Evolutionary conservation across 2,797 vertebrate species (phyloP).

Genomic region (Takifugu ocellatus): DNA sequence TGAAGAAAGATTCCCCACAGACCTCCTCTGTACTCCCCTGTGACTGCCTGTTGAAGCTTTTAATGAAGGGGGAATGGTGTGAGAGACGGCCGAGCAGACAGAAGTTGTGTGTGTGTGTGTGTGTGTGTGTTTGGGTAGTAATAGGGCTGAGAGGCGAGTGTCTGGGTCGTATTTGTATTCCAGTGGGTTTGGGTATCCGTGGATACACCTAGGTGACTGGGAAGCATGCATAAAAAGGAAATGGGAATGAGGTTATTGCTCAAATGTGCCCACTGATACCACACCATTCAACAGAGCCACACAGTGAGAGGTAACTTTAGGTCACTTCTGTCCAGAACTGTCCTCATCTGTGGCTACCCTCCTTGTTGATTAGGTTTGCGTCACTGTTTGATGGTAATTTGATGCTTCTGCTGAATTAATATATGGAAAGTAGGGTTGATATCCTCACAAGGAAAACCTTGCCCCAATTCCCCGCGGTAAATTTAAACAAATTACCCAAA

Average conservation of each 20-base stretch:
- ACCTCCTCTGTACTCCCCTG: slow-evolving; percentile 29
- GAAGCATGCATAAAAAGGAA: slow-evolving; percentile 85
- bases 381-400: neutral
- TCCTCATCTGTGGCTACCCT: slow-evolving; percentile 14
- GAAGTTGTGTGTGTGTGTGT: slow-evolving; percentile 26
- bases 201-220: slow-evolving; percentile 89
- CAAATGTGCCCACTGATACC: slow-evolving; percentile 68
- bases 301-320: slow-evolving; percentile 63
- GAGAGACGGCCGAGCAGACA: slow-evolving; percentile 47
- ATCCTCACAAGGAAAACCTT: neutral
- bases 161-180: slow-evolving; percentile 87
- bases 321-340: slow-evolving; percentile 45
- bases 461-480: neutral
- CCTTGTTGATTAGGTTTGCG: slow-evolving; percentile 15
- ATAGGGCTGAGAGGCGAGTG: slow-evolving; percentile 65
- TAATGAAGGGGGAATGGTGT: slow-evolving; percentile 68
- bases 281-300: slow-evolving; percentile 68
- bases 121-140: slow-evolving; percentile 14
- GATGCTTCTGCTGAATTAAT: neutral
- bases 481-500: slow-evolving; percentile 7
- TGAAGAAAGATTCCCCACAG: slow-evolving; percentile 23
- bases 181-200: slow-evolving; percentile 81
- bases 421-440: neutral
- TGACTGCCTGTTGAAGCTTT: slow-evolving; percentile 63
- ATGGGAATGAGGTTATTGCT: slow-evolving; percentile 69